These are phyloP conservation scores for Plebejus anna DNA, from an alignment of 2,888 invertebrate genomes.

Conservation along the genomic window DNA sequence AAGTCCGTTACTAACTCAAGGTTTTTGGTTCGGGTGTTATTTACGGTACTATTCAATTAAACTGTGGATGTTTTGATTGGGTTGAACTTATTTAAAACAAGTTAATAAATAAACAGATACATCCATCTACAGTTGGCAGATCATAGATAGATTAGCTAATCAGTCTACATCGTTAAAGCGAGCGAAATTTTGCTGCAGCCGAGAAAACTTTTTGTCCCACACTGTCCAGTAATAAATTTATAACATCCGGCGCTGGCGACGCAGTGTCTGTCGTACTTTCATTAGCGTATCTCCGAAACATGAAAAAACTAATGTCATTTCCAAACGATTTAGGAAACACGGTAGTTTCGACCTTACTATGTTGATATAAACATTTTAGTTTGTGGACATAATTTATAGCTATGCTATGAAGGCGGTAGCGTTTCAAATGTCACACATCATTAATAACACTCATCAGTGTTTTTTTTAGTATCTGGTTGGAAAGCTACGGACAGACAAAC, in stretches of 20 bases:
- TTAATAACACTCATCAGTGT: slow-evolving; percentile 50
- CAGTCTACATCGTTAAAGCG: neutral
- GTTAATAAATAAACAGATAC: no score
- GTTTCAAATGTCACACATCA: slow-evolving; percentile 60
- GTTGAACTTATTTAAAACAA: no score
- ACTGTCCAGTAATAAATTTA: slow-evolving; percentile 31
- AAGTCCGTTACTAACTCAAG: no score
- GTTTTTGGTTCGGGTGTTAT: no score
- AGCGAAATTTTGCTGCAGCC: neutral
- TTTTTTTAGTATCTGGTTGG: slow-evolving; percentile 36
- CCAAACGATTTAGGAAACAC: slow-evolving; percentile 32
- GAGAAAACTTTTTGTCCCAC: slow-evolving; percentile 27
- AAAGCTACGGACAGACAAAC: neutral
- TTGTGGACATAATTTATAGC: slow-evolving; percentile 52
- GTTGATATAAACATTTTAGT: slow-evolving; percentile 21
- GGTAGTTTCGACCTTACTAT: slow-evolving; percentile 34
- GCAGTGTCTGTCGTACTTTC: slow-evolving; percentile 53
- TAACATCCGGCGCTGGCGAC: slow-evolving; percentile 61
- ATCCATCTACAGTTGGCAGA: no score
- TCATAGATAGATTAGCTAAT: no score
- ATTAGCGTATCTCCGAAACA: slow-evolving; percentile 36
- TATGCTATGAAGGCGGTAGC: slow-evolving; percentile 49
- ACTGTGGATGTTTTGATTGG: no score
- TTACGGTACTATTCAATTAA: no score
- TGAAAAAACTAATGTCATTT: slow-evolving; percentile 45